Base-by-base conservation (phyloP, 2,113 vertebrate species). In the Pseudopipra pipra region DNA sequence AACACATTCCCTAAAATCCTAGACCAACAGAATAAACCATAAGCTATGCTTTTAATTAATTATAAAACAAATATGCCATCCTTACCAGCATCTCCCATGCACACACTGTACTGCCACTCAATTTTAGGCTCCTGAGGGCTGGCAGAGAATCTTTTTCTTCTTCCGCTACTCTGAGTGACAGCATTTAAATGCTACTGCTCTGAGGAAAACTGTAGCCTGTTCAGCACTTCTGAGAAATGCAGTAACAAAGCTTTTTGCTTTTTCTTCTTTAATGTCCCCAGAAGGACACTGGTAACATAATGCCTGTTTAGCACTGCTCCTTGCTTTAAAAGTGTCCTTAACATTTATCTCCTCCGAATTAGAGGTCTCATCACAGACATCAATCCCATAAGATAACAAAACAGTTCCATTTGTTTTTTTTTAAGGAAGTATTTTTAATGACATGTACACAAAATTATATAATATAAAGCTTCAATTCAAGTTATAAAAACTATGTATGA, bases 361-460 rank as follows among this genome's bases (percentile, higher is more conserved):
- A 65, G 43, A 65, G n/a, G 83, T 24, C 23, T 71, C n/a, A 46
- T 7, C 55, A 70, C 5, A 95, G 35, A 67, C 39, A 78, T 28
- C 25, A 82, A 82, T 27, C 41, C 43, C 8, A 3, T 21, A 35
- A 68, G 11, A 79, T 5, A 85, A 51, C 13, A 15, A n/a, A 30
- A 61, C 23, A 46, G 14, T 28, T 46, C n/a, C 3, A 49, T 55
- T 55, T 37, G 7, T n/a, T 27, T 51, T 77, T 62, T 93, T 56
- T 72, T 39, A 44, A 84, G 6, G 6, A 88, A 90, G 27, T 31
- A 30, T 16, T 75, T 91, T 93, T 92, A 92, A 93, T 94, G 27
- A 92, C 87, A 51, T 33, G 3, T 23, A 31, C 8, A 70, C 23
- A 70, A n/a, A 85, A 46, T 56, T 24, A 72, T 25, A 82, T 35